These are phyloP conservation scores for Brachirus orientalis DNA, from an alignment of 2,113 vertebrate species.

Conservation along the genomic window DNA sequence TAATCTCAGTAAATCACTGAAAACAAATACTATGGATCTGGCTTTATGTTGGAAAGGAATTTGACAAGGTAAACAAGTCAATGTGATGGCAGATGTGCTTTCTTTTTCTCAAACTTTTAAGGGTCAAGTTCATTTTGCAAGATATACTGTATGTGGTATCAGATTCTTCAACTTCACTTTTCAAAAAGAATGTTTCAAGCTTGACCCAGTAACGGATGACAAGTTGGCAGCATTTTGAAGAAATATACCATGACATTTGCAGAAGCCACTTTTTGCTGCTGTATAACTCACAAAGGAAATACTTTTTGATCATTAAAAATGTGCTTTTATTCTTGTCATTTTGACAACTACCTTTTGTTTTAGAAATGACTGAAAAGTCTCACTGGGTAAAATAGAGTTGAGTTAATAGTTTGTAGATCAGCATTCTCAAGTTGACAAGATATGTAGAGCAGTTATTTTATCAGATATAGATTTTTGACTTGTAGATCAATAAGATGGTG, in stretches of 20 bases:
- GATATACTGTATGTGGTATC: neutral
- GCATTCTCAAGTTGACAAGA: too few species aligned
- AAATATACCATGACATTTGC: neutral
- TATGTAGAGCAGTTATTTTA: too few species aligned
- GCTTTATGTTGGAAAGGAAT: slow-evolving; percentile 1
- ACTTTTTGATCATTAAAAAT: neutral
- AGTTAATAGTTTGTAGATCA: too few species aligned
- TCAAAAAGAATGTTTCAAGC: slow-evolving; percentile 1
- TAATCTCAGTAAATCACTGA: slow-evolving; percentile 8
- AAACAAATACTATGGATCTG: neutral
- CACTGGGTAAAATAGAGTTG: too few species aligned
- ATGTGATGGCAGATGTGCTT: slow-evolving; percentile 7
- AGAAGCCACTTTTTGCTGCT: neutral
- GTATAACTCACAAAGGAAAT: neutral
- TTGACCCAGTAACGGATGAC: neutral
- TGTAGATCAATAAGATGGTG: too few species aligned
- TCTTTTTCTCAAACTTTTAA: slow-evolving; percentile 7
- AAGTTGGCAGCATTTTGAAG: neutral
- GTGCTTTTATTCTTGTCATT: neutral
- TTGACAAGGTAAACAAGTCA: slow-evolving; percentile 1
- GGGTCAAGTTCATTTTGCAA: slow-evolving; percentile 8
- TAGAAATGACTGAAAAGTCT: too few species aligned
- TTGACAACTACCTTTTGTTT: neutral
- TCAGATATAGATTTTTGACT: too few species aligned
- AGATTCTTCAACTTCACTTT: neutral